A percentile compares a stretch with the other conserved stretches of the same genome.
Conservation (phyloP, 2,113 vertebrate species). For the Podarcis cretensis region DNA sequence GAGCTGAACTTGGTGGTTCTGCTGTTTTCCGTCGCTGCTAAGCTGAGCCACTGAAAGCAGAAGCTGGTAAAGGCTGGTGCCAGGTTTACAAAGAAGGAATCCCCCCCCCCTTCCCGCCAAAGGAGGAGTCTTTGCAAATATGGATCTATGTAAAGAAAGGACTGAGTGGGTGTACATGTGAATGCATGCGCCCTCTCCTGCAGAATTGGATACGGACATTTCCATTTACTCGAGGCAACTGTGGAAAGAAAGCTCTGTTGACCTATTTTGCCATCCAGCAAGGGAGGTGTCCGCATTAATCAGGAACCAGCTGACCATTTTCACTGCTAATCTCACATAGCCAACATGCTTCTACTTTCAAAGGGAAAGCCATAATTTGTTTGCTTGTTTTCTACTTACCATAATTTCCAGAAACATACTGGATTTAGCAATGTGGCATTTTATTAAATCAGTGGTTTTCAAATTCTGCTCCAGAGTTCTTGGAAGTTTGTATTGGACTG, state of each 20-base stretch:
- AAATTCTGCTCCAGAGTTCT: background rate
- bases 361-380: conserved; percentile 39
- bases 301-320: conserved; percentile 59
- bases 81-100: background rate
- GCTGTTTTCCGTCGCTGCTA: conserved; percentile 36
- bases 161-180: background rate
- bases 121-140: conserved; percentile 44
- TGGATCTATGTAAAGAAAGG: conserved; percentile 45
- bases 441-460: background rate
- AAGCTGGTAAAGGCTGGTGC: conserved; percentile 53
- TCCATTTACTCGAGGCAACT: conserved; percentile 65
- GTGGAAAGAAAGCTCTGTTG: conserved; percentile 58
- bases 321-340: conserved; percentile 60
- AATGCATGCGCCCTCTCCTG: background rate
- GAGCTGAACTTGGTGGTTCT: conserved; percentile 76
- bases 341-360: conserved; percentile 58
- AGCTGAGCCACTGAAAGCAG: conserved; percentile 68
- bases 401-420: conserved; percentile 25
- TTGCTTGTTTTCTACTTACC: conserved; percentile 43
- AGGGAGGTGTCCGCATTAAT: conserved; percentile 69
- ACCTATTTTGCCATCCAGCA: conserved; percentile 62
- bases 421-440: conserved; percentile 1
- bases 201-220: conserved; percentile 49
- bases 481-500: background rate
- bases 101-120: conserved; percentile 38